phyloP scores from a whole-genome alignment of 2,888 invertebrate species.

The Diogma glabrata region DNA sequence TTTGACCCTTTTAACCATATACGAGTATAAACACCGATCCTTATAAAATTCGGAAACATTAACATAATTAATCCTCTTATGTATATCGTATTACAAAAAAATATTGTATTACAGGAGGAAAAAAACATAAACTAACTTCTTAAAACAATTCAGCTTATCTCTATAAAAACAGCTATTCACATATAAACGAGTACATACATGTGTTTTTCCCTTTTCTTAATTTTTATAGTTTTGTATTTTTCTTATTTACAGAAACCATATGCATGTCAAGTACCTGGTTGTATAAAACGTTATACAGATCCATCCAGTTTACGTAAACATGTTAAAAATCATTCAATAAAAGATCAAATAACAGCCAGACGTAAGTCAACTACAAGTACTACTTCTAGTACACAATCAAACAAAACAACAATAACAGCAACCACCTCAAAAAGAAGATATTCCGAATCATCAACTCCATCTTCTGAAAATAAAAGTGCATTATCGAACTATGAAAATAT shows the following conservation, averaged over 20 bases:
- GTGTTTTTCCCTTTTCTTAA: background rate
- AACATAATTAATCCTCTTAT: too few species aligned
- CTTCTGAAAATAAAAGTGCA: constrained; percentile 15
- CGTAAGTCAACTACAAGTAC: constrained; percentile 9
- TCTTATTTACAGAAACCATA: constrained; percentile 67
- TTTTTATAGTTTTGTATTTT: constrained; percentile 8
- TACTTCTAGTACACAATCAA: constrained; percentile 13
- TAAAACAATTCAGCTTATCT: too few species aligned
- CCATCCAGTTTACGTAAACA: constrained; percentile 88
- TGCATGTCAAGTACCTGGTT: constrained; percentile 77
- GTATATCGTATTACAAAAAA: too few species aligned
- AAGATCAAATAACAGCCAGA: constrained; percentile 20
- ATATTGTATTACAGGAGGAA: too few species aligned
- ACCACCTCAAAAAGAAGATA: constrained; percentile 17
- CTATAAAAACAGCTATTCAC: too few species aligned
- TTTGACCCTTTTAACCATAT: too few species aligned
- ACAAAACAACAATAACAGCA: constrained; percentile 15
- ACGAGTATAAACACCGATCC: too few species aligned
- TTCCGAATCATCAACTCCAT: constrained; percentile 29
- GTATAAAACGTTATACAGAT: constrained; percentile 86
- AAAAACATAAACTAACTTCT: background rate
- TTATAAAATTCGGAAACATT: too few species aligned
- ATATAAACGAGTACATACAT: too few species aligned
- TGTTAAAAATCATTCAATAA: constrained; percentile 64
- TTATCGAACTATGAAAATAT: constrained; percentile 17